Base-by-base conservation (phyloP, 2,888 invertebrate genomes). In the Ceraclea dissimilis region DNA sequence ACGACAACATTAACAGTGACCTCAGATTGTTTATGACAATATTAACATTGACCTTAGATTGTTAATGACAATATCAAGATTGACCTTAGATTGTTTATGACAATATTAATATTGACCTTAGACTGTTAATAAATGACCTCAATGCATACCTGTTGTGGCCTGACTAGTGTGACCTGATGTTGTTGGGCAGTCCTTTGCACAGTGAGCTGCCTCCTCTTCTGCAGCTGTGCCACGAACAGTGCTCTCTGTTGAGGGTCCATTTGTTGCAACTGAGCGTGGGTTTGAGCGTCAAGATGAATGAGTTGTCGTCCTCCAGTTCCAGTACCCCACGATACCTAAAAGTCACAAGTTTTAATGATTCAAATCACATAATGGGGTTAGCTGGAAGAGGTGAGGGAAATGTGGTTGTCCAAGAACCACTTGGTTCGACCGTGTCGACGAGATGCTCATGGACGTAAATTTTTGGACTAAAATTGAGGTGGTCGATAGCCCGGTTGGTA, bases 261-360 rank as follows among this genome's bases (percentile, higher is more conserved):
- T 65, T 89, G 89, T 67, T 90, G 89, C 48, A 90, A 72, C 64
- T 90, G 88, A 11, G 89, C 88, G 67, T 90, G 90, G 1, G 90
- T 89, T 64, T 89, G 88, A 1, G 88, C 88, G 64, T 91, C 90
- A 63, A 91, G 70, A 63, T 90, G 90, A 58, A 91, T 91, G 56
- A 87, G 76, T 66, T 90, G 89, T 1, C 86, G 74, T 0, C 75
- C 77, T 4, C 77, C 77, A 2, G 73, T 74, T 2, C 73, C 74
- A 2, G 74, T 74, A 0, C 75, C 71, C 76, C 77, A 77, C 21
- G 76, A 75, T 44, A 77, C 76, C 77, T 78, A 66, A 17, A 62
- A 57, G 5, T 43, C 13, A 26, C 4, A 26, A 6, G 4, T 26
- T n/a, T n/a, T n/a, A n/a, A n/a, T n/a, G n/a, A n/a, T n/a, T n/a